A percentile compares a stretch with the other conserved stretches of the same genome.
These are phyloP conservation scores for Prorops nasuta DNA, from an alignment of 1,140 invertebrate species.

Conservation along the genomic window DNA sequence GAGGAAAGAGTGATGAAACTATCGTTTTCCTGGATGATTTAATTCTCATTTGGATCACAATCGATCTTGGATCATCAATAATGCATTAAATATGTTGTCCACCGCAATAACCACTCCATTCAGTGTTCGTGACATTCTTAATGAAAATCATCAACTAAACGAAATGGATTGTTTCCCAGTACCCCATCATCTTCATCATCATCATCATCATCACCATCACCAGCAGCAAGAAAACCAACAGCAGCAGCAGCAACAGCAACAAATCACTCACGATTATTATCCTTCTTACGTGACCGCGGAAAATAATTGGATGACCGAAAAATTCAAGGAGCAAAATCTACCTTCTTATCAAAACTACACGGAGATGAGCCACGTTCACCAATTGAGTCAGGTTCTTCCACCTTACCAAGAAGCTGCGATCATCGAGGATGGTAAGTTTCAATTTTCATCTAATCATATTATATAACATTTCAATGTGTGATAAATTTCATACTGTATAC, in stretches of 20 bases:
- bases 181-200: constrained; percentile 32
- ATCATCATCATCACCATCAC: constrained; percentile 21
- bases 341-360: constrained; percentile 39
- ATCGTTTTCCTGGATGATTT: no score
- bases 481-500: no score
- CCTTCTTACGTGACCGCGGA: constrained; percentile 38
- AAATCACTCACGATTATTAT: constrained; percentile 45
- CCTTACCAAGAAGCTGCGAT: constrained; percentile 42
- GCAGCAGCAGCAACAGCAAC: constrained; percentile 20
- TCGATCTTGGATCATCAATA: constrained; percentile 10
- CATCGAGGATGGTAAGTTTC: constrained; percentile 43
- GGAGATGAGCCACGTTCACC: constrained; percentile 45
- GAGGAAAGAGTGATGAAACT: no score
- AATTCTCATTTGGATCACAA: no score
- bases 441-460: background rate
- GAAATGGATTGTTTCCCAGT: constrained; percentile 47
- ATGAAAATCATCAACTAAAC: constrained; percentile 44
- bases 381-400: constrained; percentile 40
- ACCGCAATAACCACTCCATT: constrained; percentile 64
- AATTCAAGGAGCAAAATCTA: constrained; percentile 45
- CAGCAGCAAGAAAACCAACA: constrained; percentile 14
- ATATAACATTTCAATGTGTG: no score
- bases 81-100: constrained; percentile 48
- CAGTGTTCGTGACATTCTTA: constrained; percentile 75
- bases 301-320: constrained; percentile 47